These are phyloP conservation scores for Mimas tiliae DNA, from an alignment of 2,888 invertebrate species.

Conservation along the genomic window DNA sequence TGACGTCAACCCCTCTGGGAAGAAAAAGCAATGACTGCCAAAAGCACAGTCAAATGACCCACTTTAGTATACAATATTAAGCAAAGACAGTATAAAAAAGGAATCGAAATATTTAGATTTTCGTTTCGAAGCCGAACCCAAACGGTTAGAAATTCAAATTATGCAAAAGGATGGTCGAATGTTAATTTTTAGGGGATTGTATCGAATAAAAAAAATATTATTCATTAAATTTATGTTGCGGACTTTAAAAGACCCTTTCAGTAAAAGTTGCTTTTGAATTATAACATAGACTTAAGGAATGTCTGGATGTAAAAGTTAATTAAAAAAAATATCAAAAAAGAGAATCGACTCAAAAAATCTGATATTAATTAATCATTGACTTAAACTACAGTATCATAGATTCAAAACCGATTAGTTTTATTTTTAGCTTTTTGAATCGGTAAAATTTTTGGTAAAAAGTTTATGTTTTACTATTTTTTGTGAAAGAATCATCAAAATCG, in stretches of 20 bases:
- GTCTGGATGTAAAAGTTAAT: slow-evolving; percentile 24
- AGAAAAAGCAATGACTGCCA: no score
- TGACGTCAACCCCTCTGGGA: no score
- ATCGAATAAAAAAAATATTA: slow-evolving; percentile 53
- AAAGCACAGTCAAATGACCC: no score
- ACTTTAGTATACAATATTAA: neutral
- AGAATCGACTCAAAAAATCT: neutral
- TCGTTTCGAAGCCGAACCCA: neutral
- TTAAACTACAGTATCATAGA: no score
- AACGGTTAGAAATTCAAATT: slow-evolving; percentile 15
- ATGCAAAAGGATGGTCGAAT: neutral
- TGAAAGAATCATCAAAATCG: no score
- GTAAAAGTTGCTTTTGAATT: slow-evolving; percentile 47
- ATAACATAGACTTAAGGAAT: slow-evolving; percentile 26
- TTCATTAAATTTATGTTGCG: slow-evolving; percentile 50
- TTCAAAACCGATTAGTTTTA: no score
- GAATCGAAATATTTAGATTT: neutral
- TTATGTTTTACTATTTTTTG: no score
- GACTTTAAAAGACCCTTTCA: slow-evolving; percentile 49
- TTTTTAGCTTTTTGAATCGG: no score
- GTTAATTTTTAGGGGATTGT: slow-evolving; percentile 30
- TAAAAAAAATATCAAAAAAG: neutral
- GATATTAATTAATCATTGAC: no score
- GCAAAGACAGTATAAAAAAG: neutral
- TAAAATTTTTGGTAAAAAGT: no score